These are phyloP conservation scores for Porites evermanni DNA, from an alignment of 92 coral and sea anemone species.

Conservation along the genomic window DNA sequence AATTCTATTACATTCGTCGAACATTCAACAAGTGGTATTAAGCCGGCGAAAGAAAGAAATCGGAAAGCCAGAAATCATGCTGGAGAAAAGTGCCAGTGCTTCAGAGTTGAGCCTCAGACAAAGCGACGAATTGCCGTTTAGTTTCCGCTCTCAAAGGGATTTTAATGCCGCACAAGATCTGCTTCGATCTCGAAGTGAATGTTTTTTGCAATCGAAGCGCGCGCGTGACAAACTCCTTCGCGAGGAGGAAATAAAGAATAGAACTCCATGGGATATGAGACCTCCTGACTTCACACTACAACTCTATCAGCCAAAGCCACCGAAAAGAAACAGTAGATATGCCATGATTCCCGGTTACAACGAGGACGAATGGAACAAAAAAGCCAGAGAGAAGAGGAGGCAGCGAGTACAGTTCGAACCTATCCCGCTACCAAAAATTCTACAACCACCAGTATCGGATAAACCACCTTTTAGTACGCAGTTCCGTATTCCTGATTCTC, in stretches of 20 bases:
- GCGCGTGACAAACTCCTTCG: slow-evolving; percentile 43
- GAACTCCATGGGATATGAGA: slow-evolving; percentile 78
- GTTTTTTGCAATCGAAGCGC: slow-evolving; percentile 80
- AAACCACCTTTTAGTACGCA: slow-evolving; percentile 69
- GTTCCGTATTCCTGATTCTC: slow-evolving; percentile 81
- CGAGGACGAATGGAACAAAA: slow-evolving; percentile 75
- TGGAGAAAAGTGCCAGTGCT: not conserved
- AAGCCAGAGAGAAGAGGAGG: slow-evolving; percentile 58
- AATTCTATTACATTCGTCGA: not conserved
- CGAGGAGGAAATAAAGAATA: slow-evolving; percentile 35
- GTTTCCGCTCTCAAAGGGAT: slow-evolving; percentile 71
- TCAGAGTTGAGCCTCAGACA: not conserved
- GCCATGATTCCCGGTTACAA: slow-evolving; percentile 81
- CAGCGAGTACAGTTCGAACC: slow-evolving; percentile 71
- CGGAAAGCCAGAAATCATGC: not conserved
- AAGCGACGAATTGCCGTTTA: slow-evolving; percentile 47
- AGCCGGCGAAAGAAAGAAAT: not conserved
- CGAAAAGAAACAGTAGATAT: slow-evolving; percentile 73
- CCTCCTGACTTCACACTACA: slow-evolving; percentile 92
- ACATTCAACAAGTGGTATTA: slow-evolving; percentile 45
- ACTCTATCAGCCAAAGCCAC: slow-evolving; percentile 77
- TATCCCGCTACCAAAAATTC: slow-evolving; percentile 83
- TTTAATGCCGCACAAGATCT: slow-evolving; percentile 83
- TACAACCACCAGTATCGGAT: slow-evolving; percentile 62
- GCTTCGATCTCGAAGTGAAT: slow-evolving; percentile 92